Percentiles rank a stretch among this genome's conserved stretches.
Evolutionary conservation across 2,888 invertebrate genomes (phyloP).

Genomic region (Conistra vaccinii): DNA sequence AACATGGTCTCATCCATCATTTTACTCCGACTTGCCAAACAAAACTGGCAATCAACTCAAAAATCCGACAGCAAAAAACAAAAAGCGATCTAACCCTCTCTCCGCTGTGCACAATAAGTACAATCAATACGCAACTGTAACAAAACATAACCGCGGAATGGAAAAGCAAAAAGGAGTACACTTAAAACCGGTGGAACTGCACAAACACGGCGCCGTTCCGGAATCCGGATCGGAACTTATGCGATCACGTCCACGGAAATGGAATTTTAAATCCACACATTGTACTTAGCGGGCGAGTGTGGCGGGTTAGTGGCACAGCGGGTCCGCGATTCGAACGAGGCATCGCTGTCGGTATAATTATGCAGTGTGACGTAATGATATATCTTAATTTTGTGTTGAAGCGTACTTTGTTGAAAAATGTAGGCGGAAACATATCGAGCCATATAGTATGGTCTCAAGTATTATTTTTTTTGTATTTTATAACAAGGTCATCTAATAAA

Average conservation of each 20-base stretch:
- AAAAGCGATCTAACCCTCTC: conserved; percentile 28
- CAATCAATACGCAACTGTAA: conserved; percentile 66
- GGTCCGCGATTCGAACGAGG: conserved; percentile 35
- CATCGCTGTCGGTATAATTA: conserved; percentile 45
- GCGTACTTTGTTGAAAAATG: neutral
- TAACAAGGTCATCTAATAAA: no score
- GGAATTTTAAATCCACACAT: conserved; percentile 88
- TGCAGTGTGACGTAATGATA: conserved; percentile 36
- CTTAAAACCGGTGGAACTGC: conserved; percentile 64
- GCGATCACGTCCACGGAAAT: conserved; percentile 86
- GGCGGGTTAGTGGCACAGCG: conserved; percentile 52
- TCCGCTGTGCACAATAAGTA: conserved; percentile 55
- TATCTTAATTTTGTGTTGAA: neutral
- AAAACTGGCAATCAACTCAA: conserved; percentile 35
- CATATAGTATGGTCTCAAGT: no score
- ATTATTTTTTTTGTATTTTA: no score
- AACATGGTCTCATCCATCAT: conserved; percentile 13
- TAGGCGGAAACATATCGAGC: neutral
- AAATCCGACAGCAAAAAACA: conserved; percentile 22
- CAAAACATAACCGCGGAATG: conserved; percentile 60
- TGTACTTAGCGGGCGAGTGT: conserved; percentile 74
- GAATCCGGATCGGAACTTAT: conserved; percentile 83
- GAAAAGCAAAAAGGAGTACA: conserved; percentile 66
- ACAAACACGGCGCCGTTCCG: conserved; percentile 69
- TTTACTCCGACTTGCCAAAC: conserved; percentile 5